Conservation (phyloP, 2,113 vertebrate species). For the Rhinolophus sinicus region DNA sequence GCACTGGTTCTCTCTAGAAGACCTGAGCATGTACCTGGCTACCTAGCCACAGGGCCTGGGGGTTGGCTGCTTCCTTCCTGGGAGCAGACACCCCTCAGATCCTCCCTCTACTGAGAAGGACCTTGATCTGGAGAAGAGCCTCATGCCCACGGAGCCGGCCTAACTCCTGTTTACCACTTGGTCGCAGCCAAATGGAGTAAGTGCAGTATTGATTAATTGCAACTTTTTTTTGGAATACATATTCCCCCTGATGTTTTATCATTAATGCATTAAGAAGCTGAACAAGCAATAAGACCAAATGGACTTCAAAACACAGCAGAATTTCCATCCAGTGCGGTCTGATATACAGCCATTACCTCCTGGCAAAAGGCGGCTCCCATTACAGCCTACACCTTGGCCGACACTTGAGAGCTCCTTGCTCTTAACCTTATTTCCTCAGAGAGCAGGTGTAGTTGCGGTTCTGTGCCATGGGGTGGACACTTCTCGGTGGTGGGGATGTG, state of each 20-base stretch:
- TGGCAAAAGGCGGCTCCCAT: slow-evolving; percentile 70
- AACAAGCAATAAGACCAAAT: slow-evolving; percentile 86
- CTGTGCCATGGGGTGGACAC: rapidly evolving
- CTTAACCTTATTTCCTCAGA: not conserved
- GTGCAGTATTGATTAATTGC: slow-evolving; percentile 80
- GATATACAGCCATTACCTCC: slow-evolving; percentile 80
- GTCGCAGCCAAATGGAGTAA: slow-evolving; percentile 30
- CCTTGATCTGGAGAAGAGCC: slow-evolving; percentile 8
- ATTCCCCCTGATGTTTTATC: slow-evolving; percentile 81
- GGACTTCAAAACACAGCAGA: slow-evolving; percentile 81
- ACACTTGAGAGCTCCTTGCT: slow-evolving; percentile 58
- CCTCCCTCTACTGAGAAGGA: slow-evolving; percentile 44
- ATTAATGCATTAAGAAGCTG: slow-evolving; percentile 87
- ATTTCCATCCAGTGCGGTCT: slow-evolving; percentile 65
- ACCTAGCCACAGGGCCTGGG: not conserved
- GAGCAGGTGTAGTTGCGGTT: slow-evolving; percentile 34
- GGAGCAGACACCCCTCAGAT: not conserved
- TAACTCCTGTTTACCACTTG: slow-evolving; percentile 48
- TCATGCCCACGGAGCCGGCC: not conserved
- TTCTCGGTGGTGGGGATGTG: not conserved
- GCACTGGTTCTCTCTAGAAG: not conserved
- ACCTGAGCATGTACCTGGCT: not conserved
- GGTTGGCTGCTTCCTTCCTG: not conserved
- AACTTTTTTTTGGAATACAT: slow-evolving; percentile 63
- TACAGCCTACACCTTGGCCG: slow-evolving; percentile 66